phyloP scores from a whole-genome alignment of 2,113 vertebrate genomes.

The Mastomys natalensis region DNA sequence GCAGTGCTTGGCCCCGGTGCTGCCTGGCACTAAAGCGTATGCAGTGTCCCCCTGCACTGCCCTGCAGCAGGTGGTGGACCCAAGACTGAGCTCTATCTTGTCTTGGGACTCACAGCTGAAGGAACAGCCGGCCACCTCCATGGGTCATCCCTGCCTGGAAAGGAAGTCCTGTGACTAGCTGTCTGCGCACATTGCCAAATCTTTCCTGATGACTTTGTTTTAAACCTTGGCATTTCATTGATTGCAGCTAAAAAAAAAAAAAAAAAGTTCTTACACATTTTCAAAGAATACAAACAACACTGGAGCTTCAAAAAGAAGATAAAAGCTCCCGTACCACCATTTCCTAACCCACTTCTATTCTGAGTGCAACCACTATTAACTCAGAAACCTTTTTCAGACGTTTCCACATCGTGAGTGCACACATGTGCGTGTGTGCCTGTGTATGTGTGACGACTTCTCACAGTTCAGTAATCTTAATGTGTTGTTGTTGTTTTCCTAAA shows the following conservation, averaged over 20 bases:
- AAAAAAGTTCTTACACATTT: background rate
- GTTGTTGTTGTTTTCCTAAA: conserved; percentile 16
- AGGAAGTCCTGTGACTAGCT: rapidly evolving
- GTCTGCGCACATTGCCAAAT: background rate
- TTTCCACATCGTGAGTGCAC: background rate
- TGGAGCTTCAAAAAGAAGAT: conserved; percentile 14
- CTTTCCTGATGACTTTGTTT: background rate
- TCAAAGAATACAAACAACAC: conserved; percentile 17
- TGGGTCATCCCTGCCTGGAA: background rate
- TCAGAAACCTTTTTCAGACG: background rate
- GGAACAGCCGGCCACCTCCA: background rate
- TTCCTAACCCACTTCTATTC: background rate
- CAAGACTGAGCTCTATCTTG: background rate
- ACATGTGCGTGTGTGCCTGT: background rate
- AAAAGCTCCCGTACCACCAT: background rate
- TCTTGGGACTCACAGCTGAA: rapidly evolving
- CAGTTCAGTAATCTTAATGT: background rate
- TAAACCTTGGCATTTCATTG: conserved; percentile 27
- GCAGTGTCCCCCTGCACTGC: background rate
- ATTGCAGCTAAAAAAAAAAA: background rate
- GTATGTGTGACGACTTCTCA: background rate
- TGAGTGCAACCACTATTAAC: background rate
- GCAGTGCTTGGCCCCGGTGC: background rate
- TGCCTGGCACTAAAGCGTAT: no score
- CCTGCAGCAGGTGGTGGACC: background rate